These are phyloP conservation scores for Chymomyza caudatula DNA, from an alignment of 2,888 invertebrate species.

Conservation along the genomic window DNA sequence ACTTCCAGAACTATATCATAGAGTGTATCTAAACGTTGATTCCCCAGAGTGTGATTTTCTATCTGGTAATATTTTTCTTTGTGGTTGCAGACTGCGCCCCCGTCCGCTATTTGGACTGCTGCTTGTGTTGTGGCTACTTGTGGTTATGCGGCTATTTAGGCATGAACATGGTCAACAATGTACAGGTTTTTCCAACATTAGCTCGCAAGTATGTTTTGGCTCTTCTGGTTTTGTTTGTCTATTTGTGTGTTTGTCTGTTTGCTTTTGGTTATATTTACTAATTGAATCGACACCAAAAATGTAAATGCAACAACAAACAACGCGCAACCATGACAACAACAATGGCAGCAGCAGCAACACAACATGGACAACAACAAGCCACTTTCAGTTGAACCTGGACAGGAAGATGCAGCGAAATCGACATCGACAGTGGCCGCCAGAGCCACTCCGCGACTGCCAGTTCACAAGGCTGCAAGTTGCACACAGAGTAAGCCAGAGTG, in stretches of 20 bases:
- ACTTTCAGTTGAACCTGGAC: background rate
- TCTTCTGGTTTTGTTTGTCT: conserved; percentile 7
- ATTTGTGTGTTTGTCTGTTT: conserved; percentile 60
- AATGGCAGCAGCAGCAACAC: conserved; percentile 20
- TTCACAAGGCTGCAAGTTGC: background rate
- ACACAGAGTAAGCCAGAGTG: no score
- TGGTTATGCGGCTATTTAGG: conserved; percentile 52
- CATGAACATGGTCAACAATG: conserved; percentile 64
- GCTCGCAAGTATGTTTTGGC: conserved; percentile 42
- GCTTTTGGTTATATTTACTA: conserved; percentile 76
- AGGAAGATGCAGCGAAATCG: conserved; percentile 6
- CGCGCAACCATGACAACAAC: conserved; percentile 41
- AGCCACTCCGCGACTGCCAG: conserved; percentile 38
- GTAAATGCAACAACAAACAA: conserved; percentile 73
- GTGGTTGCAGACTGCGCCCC: background rate
- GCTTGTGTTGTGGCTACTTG: conserved; percentile 24
- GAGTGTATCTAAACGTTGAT: conserved; percentile 2
- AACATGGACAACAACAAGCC: conserved; percentile 18
- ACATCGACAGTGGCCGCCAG: conserved; percentile 4
- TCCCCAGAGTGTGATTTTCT: conserved; percentile 14
- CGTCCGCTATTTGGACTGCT: conserved; percentile 29
- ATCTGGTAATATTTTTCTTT: conserved; percentile 3
- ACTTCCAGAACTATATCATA: background rate
- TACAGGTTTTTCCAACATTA: conserved; percentile 67
- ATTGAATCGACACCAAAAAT: conserved; percentile 78